Conservation (phyloP, 2,113 vertebrate genomes). For the Percopsis transmontana region DNA sequence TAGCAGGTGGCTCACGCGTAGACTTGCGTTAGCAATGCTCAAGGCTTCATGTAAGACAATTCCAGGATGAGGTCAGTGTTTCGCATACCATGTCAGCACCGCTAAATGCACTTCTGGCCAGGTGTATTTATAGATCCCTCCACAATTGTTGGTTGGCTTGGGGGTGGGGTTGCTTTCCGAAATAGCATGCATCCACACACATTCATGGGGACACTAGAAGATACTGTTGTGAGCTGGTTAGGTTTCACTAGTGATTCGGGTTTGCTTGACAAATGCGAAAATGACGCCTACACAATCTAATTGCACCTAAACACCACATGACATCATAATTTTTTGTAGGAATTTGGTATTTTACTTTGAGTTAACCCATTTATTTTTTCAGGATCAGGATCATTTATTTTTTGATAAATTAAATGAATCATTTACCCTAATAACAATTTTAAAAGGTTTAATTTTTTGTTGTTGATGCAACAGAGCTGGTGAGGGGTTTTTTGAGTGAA, state of each 20-base stretch:
- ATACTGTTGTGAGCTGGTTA: constrained; percentile 7
- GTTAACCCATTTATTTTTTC: too few relatives aligned
- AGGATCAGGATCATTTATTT: too few relatives aligned
- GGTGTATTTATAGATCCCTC: constrained; percentile 64
- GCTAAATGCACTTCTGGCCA: constrained; percentile 45
- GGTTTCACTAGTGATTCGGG: constrained; percentile 18
- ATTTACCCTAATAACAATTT: too few relatives aligned
- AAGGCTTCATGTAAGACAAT: constrained; percentile 50
- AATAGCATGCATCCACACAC: constrained; percentile 26
- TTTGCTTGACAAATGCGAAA: not conserved
- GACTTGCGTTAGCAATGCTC: constrained; percentile 32
- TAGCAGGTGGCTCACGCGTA: constrained; percentile 2
- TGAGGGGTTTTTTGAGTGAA: too few relatives aligned
- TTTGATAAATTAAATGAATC: too few relatives aligned
- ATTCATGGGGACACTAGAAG: constrained; percentile 16
- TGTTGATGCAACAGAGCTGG: too few relatives aligned
- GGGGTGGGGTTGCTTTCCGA: constrained; percentile 17
- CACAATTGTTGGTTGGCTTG: constrained; percentile 19
- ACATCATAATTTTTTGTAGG: not conserved
- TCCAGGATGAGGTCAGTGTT: constrained; percentile 50
- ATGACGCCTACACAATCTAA: not conserved
- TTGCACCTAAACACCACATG: not conserved
- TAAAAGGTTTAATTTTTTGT: too few relatives aligned
- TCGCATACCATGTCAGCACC: constrained; percentile 27
- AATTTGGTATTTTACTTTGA: not conserved